Conservation (phyloP, 2,888 invertebrate species). For the Auanema sp. region DNA sequence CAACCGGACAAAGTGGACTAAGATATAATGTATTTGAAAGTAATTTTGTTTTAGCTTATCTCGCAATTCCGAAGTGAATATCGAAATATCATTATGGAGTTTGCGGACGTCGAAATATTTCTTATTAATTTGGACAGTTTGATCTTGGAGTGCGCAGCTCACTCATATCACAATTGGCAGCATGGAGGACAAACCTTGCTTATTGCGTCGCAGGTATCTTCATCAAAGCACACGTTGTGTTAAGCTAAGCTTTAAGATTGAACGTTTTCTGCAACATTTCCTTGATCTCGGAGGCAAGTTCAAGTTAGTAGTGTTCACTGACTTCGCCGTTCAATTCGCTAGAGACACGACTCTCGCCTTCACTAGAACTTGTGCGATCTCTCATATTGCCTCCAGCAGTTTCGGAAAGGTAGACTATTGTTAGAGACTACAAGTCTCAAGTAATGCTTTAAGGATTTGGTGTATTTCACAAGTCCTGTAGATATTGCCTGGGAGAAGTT, state of each 20-base stretch:
- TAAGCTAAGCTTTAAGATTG: slow-evolving; percentile 37
- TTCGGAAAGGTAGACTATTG: slow-evolving; percentile 22
- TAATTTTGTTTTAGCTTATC: slow-evolving; percentile 35
- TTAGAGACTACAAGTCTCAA: not conserved
- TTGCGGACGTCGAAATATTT: slow-evolving; percentile 63
- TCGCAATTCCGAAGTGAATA: slow-evolving; percentile 47
- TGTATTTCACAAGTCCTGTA: slow-evolving; percentile 51
- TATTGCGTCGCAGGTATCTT: slow-evolving; percentile 48
- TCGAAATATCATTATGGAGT: slow-evolving; percentile 58
- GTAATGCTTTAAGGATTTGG: slow-evolving; percentile 25
- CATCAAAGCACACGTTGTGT: not conserved
- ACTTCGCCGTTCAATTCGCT: slow-evolving; percentile 51
- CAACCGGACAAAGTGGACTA: not conserved
- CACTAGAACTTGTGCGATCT: slow-evolving; percentile 46
- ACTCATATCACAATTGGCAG: slow-evolving; percentile 61
- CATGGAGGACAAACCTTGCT: slow-evolving; percentile 61
- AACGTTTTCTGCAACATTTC: slow-evolving; percentile 53
- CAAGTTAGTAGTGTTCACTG: slow-evolving; percentile 59
- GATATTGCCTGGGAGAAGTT: slow-evolving; percentile 54
- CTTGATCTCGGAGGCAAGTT: slow-evolving; percentile 56
- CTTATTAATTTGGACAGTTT: slow-evolving; percentile 59
- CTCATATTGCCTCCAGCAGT: slow-evolving; percentile 36
- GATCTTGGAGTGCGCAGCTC: slow-evolving; percentile 58
- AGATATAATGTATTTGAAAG: not conserved
- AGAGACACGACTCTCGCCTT: slow-evolving; percentile 55